Evolutionary conservation across 2,113 vertebrate species (phyloP).

Genomic region (Colistium nudipinnis): DNA sequence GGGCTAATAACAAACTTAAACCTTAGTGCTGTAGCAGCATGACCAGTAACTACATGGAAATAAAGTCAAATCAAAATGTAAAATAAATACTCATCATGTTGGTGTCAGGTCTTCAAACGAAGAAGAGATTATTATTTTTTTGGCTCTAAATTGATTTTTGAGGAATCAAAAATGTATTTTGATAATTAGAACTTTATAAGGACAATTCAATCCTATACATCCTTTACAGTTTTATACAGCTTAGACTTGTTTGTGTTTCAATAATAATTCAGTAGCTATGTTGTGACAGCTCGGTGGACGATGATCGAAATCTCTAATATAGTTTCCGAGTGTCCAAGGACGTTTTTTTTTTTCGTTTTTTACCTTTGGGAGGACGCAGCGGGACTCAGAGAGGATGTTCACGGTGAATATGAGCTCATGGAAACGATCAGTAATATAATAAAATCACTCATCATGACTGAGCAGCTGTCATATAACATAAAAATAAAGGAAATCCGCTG

Average conservation of each 20-base stretch:
- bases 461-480: neutral
- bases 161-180: too few species aligned
- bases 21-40: neutral
- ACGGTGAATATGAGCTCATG: constrained; percentile 1
- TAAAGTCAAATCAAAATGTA: neutral
- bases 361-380: neutral
- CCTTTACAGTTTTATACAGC: too few species aligned
- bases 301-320: neutral
- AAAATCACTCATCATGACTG: neutral
- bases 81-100: neutral
- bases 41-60: neutral
- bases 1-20: constrained; percentile 1
- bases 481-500: constrained; percentile 10
- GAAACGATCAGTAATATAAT: neutral
- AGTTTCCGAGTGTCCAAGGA: constrained; percentile 2
- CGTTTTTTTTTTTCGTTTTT: too few species aligned
- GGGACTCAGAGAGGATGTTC: neutral
- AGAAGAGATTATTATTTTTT: too few species aligned
- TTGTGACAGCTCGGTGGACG: too few species aligned
- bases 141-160: too few species aligned
- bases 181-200: too few species aligned
- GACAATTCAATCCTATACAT: too few species aligned
- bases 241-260: neutral
- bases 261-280: neutral
- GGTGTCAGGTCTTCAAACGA: neutral